phyloP scores from a whole-genome alignment of 2,797 vertebrate species.

The Sebastes cheni region DNA sequence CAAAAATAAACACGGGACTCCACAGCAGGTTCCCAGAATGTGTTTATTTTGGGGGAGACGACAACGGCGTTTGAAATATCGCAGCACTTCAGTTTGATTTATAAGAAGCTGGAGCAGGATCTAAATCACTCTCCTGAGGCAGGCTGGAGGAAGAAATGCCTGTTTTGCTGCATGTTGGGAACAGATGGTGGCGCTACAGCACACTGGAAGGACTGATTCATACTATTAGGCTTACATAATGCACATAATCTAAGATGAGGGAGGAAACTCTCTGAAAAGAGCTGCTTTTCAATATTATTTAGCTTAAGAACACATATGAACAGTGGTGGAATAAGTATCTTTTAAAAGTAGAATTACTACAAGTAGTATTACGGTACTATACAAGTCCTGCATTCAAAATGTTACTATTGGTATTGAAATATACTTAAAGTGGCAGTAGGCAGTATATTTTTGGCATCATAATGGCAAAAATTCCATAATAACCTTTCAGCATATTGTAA shows the following conservation, averaged over 20 bases:
- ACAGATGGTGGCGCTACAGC: slow-evolving; percentile 13
- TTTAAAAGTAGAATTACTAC: background rate
- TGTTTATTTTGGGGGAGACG: slow-evolving; percentile 54
- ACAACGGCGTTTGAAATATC: slow-evolving; percentile 54
- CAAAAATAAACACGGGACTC: slow-evolving; percentile 68
- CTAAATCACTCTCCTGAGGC: slow-evolving; percentile 35
- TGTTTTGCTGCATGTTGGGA: background rate
- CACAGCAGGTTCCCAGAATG: slow-evolving; percentile 61
- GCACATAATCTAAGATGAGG: background rate
- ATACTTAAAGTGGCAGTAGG: background rate
- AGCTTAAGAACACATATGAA: background rate
- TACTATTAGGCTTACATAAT: background rate
- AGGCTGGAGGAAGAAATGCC: background rate
- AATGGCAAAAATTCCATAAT: too few species aligned
- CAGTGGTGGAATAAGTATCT: background rate
- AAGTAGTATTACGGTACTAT: background rate
- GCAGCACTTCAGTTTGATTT: slow-evolving; percentile 55
- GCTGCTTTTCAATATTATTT: background rate
- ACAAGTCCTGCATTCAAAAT: background rate
- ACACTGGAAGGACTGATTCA: background rate
- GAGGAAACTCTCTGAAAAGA: background rate
- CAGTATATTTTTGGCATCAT: too few species aligned
- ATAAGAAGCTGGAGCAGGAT: slow-evolving; percentile 44
- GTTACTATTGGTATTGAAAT: background rate
- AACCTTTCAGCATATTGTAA: too few species aligned